Conservation (phyloP, 1,140 invertebrate genomes). For the Notospermus geniculatus region DNA sequence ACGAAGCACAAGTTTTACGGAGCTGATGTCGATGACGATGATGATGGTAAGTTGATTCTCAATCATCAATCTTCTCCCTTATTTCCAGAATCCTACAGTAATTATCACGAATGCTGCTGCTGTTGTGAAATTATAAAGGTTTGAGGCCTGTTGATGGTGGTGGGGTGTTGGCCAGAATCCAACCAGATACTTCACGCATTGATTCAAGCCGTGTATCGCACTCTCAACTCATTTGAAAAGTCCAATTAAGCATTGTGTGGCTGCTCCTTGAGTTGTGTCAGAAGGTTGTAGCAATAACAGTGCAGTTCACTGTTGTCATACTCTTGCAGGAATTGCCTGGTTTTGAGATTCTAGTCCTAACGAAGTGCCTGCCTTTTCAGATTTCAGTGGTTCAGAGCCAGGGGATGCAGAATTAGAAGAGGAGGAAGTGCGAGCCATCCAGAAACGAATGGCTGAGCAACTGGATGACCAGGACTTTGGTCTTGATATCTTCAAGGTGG, state of each 20-base stretch:
- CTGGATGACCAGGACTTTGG: conserved; percentile 79
- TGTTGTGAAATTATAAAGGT: too few species aligned
- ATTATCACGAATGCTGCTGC: too few species aligned
- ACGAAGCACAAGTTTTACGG: conserved; percentile 76
- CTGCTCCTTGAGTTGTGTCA: too few species aligned
- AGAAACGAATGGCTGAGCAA: conserved; percentile 73
- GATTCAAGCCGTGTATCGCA: neutral
- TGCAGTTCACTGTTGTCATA: neutral
- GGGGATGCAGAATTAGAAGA: conserved; percentile 73
- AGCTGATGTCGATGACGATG: conserved; percentile 84
- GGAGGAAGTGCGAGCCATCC: conserved; percentile 78
- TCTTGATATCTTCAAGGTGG: conserved; percentile 63
- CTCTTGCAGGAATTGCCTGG: neutral
- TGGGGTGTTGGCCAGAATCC: too few species aligned
- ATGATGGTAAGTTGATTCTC: conserved; percentile 60
- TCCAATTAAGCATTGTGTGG: neutral
- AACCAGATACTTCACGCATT: too few species aligned
- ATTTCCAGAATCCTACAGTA: too few species aligned
- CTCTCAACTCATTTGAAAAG: neutral
- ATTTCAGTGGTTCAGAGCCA: conserved; percentile 60
- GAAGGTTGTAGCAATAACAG: too few species aligned
- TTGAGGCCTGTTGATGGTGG: too few species aligned
- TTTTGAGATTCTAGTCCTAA: neutral
- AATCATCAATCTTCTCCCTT: neutral
- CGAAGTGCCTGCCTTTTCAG: neutral